These are phyloP conservation scores for Psilanteris sp. DNA, from an alignment of 1,140 invertebrate species.

Conservation along the genomic window DNA sequence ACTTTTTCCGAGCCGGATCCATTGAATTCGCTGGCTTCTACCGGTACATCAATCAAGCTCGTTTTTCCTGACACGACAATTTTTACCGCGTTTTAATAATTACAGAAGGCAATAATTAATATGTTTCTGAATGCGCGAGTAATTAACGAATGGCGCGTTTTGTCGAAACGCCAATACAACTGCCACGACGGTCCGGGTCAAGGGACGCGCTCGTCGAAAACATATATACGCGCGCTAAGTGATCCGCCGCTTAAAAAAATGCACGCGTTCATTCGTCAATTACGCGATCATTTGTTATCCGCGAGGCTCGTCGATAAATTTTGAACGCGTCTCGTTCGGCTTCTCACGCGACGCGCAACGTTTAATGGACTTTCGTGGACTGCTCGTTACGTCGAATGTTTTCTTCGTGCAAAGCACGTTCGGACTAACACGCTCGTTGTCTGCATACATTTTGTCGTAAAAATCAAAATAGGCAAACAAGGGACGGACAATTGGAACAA, in stretches of 20 bases:
- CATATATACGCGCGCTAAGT: too few relatives aligned
- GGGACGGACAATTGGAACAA: background rate
- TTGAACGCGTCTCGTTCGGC: conserved; percentile 17
- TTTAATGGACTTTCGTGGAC: conserved; percentile 38
- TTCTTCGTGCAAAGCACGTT: conserved; percentile 43
- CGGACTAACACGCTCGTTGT: conserved; percentile 27
- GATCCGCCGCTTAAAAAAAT: too few relatives aligned
- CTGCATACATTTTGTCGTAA: conserved; percentile 24
- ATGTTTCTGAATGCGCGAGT: background rate
- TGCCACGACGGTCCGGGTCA: background rate
- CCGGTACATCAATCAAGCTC: conserved; percentile 35
- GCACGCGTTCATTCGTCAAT: conserved; percentile 4
- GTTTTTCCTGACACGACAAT: conserved; percentile 6
- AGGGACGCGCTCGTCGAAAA: too few relatives aligned
- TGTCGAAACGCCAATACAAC: background rate
- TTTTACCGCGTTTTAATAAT: conserved; percentile 36
- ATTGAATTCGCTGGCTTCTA: conserved; percentile 32
- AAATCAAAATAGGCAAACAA: conserved; percentile 23
- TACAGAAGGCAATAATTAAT: conserved; percentile 22
- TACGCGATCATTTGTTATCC: conserved; percentile 12
- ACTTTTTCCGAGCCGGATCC: background rate
- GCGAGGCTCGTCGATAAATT: conserved; percentile 24
- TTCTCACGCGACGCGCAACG: conserved; percentile 43
- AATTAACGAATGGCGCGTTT: background rate
- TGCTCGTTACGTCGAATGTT: conserved; percentile 33